Evolutionary conservation across 1,140 invertebrate species (phyloP).

Genomic region (Aphis craccivora): DNA sequence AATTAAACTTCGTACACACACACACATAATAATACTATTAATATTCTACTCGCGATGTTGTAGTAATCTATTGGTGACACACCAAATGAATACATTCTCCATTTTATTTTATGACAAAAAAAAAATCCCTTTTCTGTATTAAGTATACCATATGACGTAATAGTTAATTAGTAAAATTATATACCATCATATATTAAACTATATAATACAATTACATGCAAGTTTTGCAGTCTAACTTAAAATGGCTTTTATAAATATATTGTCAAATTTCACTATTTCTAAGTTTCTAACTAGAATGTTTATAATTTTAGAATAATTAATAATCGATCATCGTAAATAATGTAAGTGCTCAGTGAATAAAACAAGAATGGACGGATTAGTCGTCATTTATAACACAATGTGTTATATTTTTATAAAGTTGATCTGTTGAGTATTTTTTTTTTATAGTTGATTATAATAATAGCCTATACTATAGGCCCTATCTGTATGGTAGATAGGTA

Average conservation of each 20-base stretch:
- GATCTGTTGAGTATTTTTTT: not conserved
- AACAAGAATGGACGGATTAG: not conserved
- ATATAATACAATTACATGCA: not conserved
- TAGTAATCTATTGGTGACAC: constrained; percentile 28
- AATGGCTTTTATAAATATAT: too few relatives aligned
- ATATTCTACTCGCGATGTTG: not conserved
- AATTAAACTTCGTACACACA: not conserved
- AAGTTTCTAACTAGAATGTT: not conserved
- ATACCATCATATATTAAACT: not conserved
- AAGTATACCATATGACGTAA: not conserved
- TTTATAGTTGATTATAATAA: not conserved
- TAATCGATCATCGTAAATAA: too few relatives aligned
- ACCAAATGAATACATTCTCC: constrained; percentile 17
- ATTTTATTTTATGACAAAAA: not conserved
- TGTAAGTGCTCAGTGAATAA: not conserved
- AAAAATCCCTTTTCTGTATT: not conserved
- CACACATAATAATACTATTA: not conserved
- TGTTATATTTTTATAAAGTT: not conserved
- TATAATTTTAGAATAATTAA: not conserved
- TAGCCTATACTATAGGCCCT: not conserved
- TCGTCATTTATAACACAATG: not conserved
- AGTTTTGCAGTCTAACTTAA: not conserved
- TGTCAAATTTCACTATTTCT: not conserved
- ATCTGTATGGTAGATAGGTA: not conserved
- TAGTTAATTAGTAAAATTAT: not conserved